phyloP scores from a whole-genome alignment of 35 echinoderm and acorn worm species.

The Apostichopus parvimensis region DNA sequence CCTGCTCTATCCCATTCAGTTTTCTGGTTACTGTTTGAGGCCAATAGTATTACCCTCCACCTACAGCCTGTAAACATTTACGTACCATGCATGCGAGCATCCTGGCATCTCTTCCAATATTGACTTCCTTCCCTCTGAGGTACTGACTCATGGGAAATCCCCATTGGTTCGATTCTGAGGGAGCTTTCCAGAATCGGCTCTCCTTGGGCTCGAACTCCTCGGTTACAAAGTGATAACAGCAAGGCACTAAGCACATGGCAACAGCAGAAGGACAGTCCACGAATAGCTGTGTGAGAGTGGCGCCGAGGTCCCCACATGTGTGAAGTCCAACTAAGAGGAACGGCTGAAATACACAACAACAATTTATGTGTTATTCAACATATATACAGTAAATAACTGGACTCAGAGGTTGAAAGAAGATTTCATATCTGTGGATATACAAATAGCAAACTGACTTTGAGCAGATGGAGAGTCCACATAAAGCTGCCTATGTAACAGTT shows the following conservation, averaged over 20 bases:
- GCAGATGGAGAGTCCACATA: too few species aligned
- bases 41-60: too few species aligned
- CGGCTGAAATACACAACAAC: conserved; percentile 61
- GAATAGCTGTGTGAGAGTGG: conserved; percentile 74
- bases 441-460: too few species aligned
- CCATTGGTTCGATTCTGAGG: not conserved
- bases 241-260: conserved; percentile 72
- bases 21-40: too few species aligned
- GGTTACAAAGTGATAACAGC: conserved; percentile 81
- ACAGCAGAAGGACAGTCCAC: conserved; percentile 35
- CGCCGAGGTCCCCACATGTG: conserved; percentile 84
- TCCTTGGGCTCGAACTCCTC: conserved; percentile 76
- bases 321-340: conserved; percentile 83
- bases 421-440: too few species aligned
- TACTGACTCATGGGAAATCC: conserved; percentile 90
- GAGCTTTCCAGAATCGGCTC: conserved; percentile 16
- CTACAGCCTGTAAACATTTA: not conserved
- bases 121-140: conserved; percentile 54
- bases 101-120: conserved; percentile 67
- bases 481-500: too few species aligned
- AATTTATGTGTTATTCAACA: too few species aligned
- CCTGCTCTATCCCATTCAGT: too few species aligned
- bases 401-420: too few species aligned
- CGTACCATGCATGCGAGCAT: conserved; percentile 88
- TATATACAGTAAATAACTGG: too few species aligned